A percentile compares a stretch with the other conserved stretches of the same genome.
Conservation (phyloP, 2,888 invertebrate species). For the Eilema caniola region DNA sequence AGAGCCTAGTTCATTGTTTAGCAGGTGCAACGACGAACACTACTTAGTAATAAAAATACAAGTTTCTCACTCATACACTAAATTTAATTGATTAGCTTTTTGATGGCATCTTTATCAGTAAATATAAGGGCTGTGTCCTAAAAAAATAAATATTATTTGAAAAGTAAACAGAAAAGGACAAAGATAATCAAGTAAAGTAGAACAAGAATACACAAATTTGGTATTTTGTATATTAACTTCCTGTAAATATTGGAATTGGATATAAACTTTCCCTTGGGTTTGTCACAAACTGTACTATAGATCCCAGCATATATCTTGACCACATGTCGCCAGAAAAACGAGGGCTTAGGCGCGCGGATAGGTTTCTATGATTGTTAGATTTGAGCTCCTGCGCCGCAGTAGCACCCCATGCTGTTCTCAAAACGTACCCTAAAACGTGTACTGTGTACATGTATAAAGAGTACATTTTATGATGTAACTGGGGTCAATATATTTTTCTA, state of each 20-base stretch:
- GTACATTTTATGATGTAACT: too few relatives aligned
- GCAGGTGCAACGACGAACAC: too few relatives aligned
- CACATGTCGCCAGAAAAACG: too few relatives aligned
- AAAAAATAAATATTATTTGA: conserved; percentile 1
- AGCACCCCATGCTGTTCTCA: too few relatives aligned
- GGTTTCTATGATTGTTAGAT: too few relatives aligned
- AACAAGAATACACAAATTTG: not conserved
- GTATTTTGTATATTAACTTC: conserved; percentile 1
- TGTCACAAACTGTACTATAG: not conserved
- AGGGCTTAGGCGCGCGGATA: too few relatives aligned
- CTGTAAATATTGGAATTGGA: not conserved
- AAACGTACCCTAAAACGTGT: too few relatives aligned
- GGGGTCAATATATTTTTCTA: too few relatives aligned
- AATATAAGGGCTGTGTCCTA: not conserved
- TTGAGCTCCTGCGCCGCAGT: too few relatives aligned
- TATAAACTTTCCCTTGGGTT: not conserved
- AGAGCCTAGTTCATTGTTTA: too few relatives aligned
- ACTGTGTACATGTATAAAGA: too few relatives aligned
- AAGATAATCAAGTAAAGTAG: not conserved
- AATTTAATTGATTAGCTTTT: not conserved
- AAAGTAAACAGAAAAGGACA: not conserved
- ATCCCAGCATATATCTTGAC: too few relatives aligned
- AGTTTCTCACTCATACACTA: not conserved
- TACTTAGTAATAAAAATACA: not conserved
- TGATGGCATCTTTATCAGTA: not conserved